Evolutionary conservation across 2,797 vertebrate genomes (phyloP).

Genomic region (Myotis pilosus): DNA sequence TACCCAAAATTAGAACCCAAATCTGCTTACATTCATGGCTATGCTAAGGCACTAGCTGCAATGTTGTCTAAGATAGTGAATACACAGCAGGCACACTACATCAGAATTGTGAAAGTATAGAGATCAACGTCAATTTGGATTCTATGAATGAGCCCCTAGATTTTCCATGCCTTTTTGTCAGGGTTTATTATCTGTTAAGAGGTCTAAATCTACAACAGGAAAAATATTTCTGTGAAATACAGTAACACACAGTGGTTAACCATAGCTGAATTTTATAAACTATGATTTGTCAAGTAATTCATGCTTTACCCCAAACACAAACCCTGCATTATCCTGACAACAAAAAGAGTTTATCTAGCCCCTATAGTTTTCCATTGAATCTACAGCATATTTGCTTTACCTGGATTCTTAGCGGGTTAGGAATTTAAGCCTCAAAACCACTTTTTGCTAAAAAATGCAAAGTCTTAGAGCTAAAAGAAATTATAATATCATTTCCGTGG

Average conservation of each 20-base stretch:
- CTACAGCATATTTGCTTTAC: constrained; percentile 40
- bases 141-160: constrained; percentile 37
- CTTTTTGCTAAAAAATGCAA: constrained; percentile 38
- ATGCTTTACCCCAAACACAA: constrained; percentile 59
- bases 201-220: constrained; percentile 62
- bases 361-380: constrained; percentile 59
- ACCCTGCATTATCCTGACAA: constrained; percentile 59
- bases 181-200: constrained; percentile 59
- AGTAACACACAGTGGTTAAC: constrained; percentile 63
- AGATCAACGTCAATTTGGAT: constrained; percentile 38
- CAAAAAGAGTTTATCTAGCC: neutral
- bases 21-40: neutral
- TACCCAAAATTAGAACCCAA: neutral
- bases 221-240: constrained; percentile 71
- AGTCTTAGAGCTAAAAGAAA: constrained; percentile 13
- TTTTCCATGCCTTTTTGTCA: constrained; percentile 55
- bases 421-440: constrained; percentile 37
- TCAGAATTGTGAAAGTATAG: neutral
- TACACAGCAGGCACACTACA: neutral
- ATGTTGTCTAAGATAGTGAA: neutral
- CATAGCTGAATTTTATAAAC: constrained; percentile 67
- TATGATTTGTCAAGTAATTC: constrained; percentile 70
- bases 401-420: constrained; percentile 40
- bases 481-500: neutral
- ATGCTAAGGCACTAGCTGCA: neutral